Base-by-base conservation (phyloP, 2,888 invertebrate species). In the Punctoribates punctum region DNA sequence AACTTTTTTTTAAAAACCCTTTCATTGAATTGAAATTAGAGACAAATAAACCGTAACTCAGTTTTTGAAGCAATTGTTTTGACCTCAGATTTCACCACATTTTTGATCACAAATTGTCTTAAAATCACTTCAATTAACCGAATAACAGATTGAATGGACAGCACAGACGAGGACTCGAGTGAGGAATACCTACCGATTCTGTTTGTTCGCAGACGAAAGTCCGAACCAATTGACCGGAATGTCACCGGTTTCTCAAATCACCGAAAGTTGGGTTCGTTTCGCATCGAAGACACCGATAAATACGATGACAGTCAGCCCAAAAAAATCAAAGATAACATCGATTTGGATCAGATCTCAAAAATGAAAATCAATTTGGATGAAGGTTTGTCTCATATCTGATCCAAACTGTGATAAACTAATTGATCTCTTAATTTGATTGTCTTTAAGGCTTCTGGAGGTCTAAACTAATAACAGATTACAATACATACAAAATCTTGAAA, bases 291-390 rank as follows among this genome's bases (percentile, higher is more conserved):
- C 65, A 29, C 34, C 6, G 11, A 67, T 1, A n/a, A 11, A 5
- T 67, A 67, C 20, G 1, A 38, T 67, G 65, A 67, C 65, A 11
- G 0, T 5, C 8, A 38, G 1, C 17, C 17, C 9, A 9, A 17
- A 4, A 42, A 29, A 6, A 23, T 70, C 23, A 15, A 70, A n/a
- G 23, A 34, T 20, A 3, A 2, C 8, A 34, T 34, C 1, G 70
- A 70, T 42, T 34, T 70, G 3, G 70, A 70, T 13, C 1, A 1
- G 15, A 48, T 72, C 13, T 25, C 42, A 11, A 72, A 72, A 27
- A 42, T 25, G 48, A 72, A 72, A 9, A 48, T 72, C 46, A 72
- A 72, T 72, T 42, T 72, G n/a, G 20, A 20, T 42, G 72, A 48
- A 6, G 48, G 70, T 70, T 65, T 34, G 65, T 65, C n/a, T 51